Evolutionary conservation across 2,113 vertebrate species (phyloP).

Genomic region (Centropus bengalensis): DNA sequence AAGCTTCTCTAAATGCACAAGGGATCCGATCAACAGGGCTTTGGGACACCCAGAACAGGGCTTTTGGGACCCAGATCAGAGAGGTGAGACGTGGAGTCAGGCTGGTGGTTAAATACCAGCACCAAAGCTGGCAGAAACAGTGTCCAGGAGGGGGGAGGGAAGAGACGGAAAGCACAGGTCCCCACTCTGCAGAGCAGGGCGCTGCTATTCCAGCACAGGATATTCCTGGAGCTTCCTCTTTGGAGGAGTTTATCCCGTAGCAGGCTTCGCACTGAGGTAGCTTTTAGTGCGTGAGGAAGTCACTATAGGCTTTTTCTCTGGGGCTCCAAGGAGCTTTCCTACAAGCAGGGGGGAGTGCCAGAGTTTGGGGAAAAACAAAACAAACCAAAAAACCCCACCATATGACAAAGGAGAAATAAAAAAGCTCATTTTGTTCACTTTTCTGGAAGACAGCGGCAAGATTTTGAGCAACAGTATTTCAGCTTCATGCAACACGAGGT

Average conservation of each 20-base stretch:
- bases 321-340: conserved; percentile 39
- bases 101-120: background rate
- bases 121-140: background rate
- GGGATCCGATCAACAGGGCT: conserved; percentile 26
- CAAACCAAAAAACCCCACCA: too few relatives aligned
- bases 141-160: background rate
- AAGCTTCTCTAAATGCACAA: conserved; percentile 39
- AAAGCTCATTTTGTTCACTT: background rate
- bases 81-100: background rate
- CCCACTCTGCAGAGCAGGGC: background rate
- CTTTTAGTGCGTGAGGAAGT: background rate
- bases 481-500: background rate
- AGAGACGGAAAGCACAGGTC: background rate
- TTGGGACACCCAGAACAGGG: background rate
- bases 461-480: background rate
- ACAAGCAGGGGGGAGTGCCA: background rate
- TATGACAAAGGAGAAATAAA: background rate
- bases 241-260: background rate
- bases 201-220: background rate
- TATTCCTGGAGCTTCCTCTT: background rate
- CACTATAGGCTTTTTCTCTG: background rate
- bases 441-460: background rate
- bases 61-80: background rate
- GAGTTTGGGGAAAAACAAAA: background rate
- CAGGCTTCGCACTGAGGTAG: background rate